These are phyloP conservation scores for Eulemur mongoz DNA, from an alignment of 2,797 vertebrate species.

Conservation along the genomic window DNA sequence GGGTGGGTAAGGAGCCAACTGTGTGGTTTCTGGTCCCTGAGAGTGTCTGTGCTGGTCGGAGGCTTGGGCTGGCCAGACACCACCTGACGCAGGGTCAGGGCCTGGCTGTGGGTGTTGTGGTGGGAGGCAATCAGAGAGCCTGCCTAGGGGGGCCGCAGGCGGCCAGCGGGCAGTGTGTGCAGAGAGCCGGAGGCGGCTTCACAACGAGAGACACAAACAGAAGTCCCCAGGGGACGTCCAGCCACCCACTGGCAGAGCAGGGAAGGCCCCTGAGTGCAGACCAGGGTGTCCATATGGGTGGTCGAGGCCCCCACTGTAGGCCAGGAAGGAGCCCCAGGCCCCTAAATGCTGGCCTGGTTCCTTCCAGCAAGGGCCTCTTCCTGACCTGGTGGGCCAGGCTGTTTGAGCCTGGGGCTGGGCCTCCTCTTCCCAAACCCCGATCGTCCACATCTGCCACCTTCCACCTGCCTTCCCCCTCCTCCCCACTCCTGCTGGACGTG, in stretches of 20 bases:
- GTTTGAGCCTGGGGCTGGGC: not conserved
- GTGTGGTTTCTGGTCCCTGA: not conserved
- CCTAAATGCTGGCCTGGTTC: not conserved
- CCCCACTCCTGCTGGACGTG: not conserved
- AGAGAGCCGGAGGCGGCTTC: not conserved
- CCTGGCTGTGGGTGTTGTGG: not conserved
- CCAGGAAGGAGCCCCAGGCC: not conserved
- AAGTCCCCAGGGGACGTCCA: accelerated
- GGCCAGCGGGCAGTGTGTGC: not conserved
- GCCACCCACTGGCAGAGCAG: not conserved
- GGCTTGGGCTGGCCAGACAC: not conserved
- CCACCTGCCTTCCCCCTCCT: accelerated
- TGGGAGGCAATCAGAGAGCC: not conserved
- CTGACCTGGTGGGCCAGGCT: not conserved
- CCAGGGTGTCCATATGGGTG: accelerated
- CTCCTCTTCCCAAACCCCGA: not conserved
- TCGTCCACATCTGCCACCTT: accelerated
- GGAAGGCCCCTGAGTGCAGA: not conserved
- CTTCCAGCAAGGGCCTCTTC: not conserved
- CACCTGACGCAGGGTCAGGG: not conserved
- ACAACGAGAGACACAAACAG: accelerated
- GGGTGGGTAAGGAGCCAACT: not conserved
- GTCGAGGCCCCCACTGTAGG: accelerated
- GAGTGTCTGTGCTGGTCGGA: not conserved
- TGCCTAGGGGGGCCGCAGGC: accelerated